A percentile compares a stretch with the other conserved stretches of the same genome.
phyloP scores from a whole-genome alignment of 2,797 vertebrate genomes.

The Gobionotothen gibberifrons region DNA sequence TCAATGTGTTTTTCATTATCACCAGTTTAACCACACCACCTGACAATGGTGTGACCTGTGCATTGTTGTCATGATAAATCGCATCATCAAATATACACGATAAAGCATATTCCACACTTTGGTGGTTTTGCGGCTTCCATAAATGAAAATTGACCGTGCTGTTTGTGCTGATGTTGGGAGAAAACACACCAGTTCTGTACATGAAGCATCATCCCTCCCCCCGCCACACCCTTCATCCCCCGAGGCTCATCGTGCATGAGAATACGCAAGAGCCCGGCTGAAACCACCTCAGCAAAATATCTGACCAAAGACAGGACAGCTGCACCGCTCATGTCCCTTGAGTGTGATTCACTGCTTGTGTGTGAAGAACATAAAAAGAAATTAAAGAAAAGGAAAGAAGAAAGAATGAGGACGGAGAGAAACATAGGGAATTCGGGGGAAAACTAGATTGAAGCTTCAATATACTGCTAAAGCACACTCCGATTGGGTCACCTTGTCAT shows the following conservation, averaged over 20 bases:
- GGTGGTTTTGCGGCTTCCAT: constrained; percentile 51
- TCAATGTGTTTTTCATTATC: constrained; percentile 42
- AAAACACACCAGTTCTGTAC: constrained; percentile 49
- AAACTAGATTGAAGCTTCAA: background rate
- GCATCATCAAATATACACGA: constrained; percentile 57
- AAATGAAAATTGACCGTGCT: constrained; percentile 71
- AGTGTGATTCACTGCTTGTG: constrained; percentile 14
- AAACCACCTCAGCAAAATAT: constrained; percentile 72
- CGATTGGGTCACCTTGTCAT: constrained; percentile 49
- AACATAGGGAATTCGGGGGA: background rate
- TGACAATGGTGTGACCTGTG: constrained; percentile 19
- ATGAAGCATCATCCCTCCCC: constrained; percentile 53
- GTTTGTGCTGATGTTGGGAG: constrained; percentile 79
- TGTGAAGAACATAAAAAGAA: constrained; percentile 1
- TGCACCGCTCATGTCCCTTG: constrained; percentile 5
- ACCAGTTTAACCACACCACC: constrained; percentile 29
- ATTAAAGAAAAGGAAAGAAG: constrained; percentile 12
- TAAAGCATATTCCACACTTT: constrained; percentile 68
- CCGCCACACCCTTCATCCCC: constrained; percentile 58
- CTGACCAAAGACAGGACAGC: constrained; percentile 57
- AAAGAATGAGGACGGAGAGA: background rate
- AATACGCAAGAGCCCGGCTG: constrained; percentile 46
- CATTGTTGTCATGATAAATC: constrained; percentile 36
- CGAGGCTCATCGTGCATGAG: constrained; percentile 41
- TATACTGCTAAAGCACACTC: background rate